Evolutionary conservation across 2,888 invertebrate species (phyloP).

Genomic region (Stenoptilia bipunctidactyla): DNA sequence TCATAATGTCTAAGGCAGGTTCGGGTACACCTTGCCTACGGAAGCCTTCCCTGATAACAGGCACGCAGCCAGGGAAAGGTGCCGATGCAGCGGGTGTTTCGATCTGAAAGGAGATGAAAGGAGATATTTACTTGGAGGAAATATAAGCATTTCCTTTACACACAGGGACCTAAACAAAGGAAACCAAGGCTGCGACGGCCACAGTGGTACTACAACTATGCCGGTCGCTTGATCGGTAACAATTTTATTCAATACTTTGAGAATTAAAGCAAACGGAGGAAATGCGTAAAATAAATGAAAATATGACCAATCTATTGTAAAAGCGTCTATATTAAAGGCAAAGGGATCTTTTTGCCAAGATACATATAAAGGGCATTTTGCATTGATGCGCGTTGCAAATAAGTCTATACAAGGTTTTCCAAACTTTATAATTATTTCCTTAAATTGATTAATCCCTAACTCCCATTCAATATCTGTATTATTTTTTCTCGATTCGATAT

Average conservation of each 20-base stretch:
- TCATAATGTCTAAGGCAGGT: too few species aligned
- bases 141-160: too few species aligned
- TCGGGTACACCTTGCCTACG: too few species aligned
- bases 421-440: not conserved
- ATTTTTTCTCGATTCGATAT: conserved; percentile 4
- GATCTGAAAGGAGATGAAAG: conserved; percentile 9
- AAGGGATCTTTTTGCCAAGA: conserved; percentile 9
- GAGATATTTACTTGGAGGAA: conserved; percentile 2
- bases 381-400: too few species aligned
- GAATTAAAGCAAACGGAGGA: conserved; percentile 18
- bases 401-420: not conserved
- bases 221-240: conserved; percentile 5
- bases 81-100: too few species aligned
- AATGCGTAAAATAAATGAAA: conserved; percentile 13
- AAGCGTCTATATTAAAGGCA: conserved; percentile 7
- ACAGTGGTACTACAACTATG: conserved; percentile 4
- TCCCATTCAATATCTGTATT: conserved; percentile 6
- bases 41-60: too few species aligned
- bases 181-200: conserved; percentile 22
- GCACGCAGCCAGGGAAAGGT: too few species aligned
- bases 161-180: too few species aligned
- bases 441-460: not conserved
- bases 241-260: conserved; percentile 3
- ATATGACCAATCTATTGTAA: conserved; percentile 8
- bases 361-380: conserved; percentile 3